Conservation (phyloP, 2,797 vertebrate species). For the Saxicola maurus region DNA sequence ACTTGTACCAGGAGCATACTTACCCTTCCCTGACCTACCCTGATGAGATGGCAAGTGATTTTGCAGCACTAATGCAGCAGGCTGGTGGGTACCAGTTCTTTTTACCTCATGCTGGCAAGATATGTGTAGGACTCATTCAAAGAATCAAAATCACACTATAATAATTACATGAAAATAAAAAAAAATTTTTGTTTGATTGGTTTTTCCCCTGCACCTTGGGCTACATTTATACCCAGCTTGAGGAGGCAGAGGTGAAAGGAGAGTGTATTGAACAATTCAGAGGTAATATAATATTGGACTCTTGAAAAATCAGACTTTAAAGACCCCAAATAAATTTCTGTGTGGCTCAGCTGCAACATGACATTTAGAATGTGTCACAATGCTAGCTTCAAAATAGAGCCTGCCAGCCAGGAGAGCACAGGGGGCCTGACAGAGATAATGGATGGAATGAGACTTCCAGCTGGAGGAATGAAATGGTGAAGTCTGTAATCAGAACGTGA, state of each 20-base stretch:
- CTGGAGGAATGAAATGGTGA: conserved; percentile 21
- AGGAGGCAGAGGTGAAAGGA: neutral
- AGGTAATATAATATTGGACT: neutral
- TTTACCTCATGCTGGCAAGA: neutral
- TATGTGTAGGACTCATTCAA: neutral
- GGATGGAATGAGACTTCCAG: conserved; percentile 42
- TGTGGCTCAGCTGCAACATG: neutral
- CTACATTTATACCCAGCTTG: neutral
- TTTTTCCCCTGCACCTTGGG: neutral
- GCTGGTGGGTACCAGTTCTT: neutral
- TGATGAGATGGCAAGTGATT: neutral
- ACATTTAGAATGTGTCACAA: neutral
- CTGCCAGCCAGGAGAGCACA: neutral
- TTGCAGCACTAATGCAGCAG: neutral
- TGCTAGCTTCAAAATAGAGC: conserved; percentile 5
- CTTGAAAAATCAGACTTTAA: neutral
- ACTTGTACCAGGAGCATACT: neutral
- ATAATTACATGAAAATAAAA: neutral
- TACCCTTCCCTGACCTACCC: neutral
- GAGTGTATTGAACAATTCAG: neutral
- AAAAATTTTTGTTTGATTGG: neutral
- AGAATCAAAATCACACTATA: neutral
- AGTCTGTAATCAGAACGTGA: conserved; percentile 31
- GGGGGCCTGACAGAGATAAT: conserved; percentile 34
- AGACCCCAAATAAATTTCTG: neutral